These are phyloP conservation scores for Pseudochirops corinnae DNA, from an alignment of 2,797 vertebrate genomes.

Conservation along the genomic window DNA sequence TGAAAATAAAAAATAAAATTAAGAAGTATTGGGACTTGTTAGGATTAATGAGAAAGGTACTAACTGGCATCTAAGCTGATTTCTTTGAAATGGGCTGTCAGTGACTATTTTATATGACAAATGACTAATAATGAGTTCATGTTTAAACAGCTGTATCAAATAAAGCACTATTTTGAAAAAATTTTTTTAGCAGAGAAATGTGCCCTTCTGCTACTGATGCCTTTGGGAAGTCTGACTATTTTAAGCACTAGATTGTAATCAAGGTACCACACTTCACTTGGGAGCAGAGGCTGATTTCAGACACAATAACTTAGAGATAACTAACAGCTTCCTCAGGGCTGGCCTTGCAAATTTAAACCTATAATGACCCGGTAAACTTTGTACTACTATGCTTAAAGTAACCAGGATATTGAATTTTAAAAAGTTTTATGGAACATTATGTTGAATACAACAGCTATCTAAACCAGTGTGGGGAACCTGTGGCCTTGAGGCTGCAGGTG, in stretches of 20 bases:
- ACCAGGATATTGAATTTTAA: background rate
- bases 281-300: background rate
- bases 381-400: background rate
- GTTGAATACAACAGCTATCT: background rate
- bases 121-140: background rate
- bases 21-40: background rate
- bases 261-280: background rate
- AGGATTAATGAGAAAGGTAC: background rate
- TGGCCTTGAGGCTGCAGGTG: no score
- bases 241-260: background rate
- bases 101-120: background rate
- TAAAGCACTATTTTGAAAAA: background rate
- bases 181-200: background rate
- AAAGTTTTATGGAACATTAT: background rate
- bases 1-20: background rate
- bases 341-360: background rate
- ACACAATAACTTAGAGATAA: background rate
- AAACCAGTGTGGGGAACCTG: background rate
- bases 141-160: background rate
- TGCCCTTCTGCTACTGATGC: background rate
- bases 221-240: background rate
- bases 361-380: background rate
- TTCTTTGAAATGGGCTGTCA: background rate
- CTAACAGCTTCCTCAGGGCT: background rate
- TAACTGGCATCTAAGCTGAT: background rate